A percentile compares a stretch with the other conserved stretches of the same genome.
Conservation (phyloP, 1,140 invertebrate genomes). For the Cryptotermes secundus region DNA sequence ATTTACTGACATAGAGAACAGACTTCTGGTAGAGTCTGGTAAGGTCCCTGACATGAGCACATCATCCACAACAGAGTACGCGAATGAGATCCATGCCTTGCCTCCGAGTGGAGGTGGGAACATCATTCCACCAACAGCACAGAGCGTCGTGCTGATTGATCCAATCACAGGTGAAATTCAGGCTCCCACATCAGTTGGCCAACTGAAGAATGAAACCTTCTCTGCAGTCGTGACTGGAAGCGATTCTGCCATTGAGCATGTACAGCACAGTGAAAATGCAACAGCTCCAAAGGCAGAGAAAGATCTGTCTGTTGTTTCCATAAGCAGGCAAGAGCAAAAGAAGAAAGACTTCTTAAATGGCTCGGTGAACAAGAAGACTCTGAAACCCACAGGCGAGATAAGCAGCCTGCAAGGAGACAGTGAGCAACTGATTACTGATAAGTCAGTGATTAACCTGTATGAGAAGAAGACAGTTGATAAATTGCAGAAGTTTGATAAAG, state of each 20-base stretch:
- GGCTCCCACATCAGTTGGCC: background rate
- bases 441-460: constrained; percentile 24
- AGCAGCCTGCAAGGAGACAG: background rate
- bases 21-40: constrained; percentile 1
- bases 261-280: background rate
- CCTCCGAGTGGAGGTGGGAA: constrained; percentile 21
- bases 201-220: background rate
- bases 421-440: background rate
- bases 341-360: background rate
- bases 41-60: background rate
- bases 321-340: background rate
- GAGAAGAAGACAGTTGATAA: constrained; percentile 45
- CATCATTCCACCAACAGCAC: constrained; percentile 20
- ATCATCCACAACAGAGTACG: background rate
- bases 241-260: background rate
- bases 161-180: background rate
- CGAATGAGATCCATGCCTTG: background rate
- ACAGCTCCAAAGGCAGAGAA: background rate
- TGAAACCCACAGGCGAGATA: background rate
- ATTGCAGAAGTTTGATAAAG: constrained; percentile 48
- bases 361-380: background rate
- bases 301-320: background rate
- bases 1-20: constrained; percentile 22
- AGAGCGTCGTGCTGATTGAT: background rate
- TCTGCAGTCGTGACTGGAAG: background rate